Evolutionary conservation across 2,113 vertebrate genomes (phyloP), one percentile per base, ranked within the genome.

Genomic region (Hystrix cristata): DNA sequence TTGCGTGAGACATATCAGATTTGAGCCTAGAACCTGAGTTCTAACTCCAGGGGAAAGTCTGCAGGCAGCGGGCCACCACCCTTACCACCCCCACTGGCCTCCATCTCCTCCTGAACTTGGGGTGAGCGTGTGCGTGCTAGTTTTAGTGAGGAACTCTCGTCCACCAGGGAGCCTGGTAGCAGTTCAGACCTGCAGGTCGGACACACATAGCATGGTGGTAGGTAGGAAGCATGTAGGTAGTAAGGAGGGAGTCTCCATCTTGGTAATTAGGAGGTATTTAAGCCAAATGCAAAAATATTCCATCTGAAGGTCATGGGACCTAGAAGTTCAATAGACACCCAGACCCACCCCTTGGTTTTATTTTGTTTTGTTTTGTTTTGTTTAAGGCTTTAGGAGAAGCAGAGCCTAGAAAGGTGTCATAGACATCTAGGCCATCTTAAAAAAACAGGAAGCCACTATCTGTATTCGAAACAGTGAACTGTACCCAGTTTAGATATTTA

Each of bases 221-320:
- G 48, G 72, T 25, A 7, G 43, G 43, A 62, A 62, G 8, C 9
- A 62, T 25, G 21, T 21, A 2, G 25, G 3, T 46, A 25, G 21
- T 48, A 91, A n/a, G 27, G 46, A 67, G 21, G 53, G 91, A 53
- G 46, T 71, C 13, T 87, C 25, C 25, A n/a, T 16, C 7, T 83
- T 87, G 21, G 57, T 83, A 34, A 93, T 62, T 8, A 59, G 46
- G 71, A 82, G 29, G 27, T 89, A 29, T 96, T 92, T 62, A 88
- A 83, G 15, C 2, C 34, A 43, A 14, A 83, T 48, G 46, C 21
- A 0, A 53, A 72, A 64, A 31, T 18, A 65, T 85, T 31, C 2
- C 12, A 31, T 67, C n/a, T 51, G 25, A 92, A 92, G 8, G 5
- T 19, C 64, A 59, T 71, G 5, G 55, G 71, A 21, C 6, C 10